Evolutionary conservation across 1,140 invertebrate genomes (phyloP).

Genomic region (Aphelinus certus): DNA sequence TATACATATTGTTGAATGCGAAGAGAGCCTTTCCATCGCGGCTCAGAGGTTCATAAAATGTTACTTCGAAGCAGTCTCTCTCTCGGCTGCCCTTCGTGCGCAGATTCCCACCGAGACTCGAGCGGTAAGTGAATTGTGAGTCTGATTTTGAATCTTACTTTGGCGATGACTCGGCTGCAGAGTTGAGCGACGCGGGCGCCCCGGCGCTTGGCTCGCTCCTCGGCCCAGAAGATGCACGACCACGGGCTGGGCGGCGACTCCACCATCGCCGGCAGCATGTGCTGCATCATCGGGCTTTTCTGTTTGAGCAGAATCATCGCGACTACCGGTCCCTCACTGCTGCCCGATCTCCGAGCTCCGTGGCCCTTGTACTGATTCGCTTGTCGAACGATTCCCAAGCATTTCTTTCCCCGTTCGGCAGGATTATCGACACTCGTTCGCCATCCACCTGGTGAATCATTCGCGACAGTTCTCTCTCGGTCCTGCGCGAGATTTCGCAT

Average conservation of each 20-base stretch:
- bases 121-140: background rate
- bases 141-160: conserved; percentile 43
- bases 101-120: too few species aligned
- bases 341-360: conserved; percentile 34
- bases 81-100: too few species aligned
- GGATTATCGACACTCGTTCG: too few species aligned
- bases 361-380: too few species aligned
- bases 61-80: too few species aligned
- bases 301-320: conserved; percentile 54
- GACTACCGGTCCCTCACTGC: background rate
- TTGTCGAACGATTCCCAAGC: too few species aligned
- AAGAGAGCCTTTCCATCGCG: too few species aligned
- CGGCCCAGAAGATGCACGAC: conserved; percentile 59
- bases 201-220: conserved; percentile 44
- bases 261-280: conserved; percentile 60
- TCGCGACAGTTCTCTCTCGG: background rate
- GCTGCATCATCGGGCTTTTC: conserved; percentile 58
- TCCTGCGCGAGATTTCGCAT: too few species aligned
- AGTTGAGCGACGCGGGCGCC: conserved; percentile 47
- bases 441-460: background rate
- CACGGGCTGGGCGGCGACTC: conserved; percentile 66
- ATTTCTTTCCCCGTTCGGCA: too few species aligned
- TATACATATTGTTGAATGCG: too few species aligned
- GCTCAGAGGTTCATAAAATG: too few species aligned
- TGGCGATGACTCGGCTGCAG: conserved; percentile 48